Percentiles rank a stretch among this genome's conserved stretches.
Conservation (phyloP, 2,797 vertebrate species). For the Varecia variegata region DNA sequence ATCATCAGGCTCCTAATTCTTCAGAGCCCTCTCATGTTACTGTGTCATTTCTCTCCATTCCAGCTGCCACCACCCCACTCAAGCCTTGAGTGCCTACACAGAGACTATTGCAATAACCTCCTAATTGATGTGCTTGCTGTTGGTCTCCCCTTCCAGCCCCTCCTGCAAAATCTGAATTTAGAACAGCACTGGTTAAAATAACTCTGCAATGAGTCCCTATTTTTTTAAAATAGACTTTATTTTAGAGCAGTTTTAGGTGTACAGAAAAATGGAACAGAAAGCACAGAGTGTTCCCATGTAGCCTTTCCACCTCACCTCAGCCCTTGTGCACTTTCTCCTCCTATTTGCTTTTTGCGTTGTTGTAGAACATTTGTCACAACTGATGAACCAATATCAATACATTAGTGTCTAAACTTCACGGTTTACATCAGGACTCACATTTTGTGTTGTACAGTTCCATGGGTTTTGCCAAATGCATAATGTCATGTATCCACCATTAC, state of each 20-base stretch:
- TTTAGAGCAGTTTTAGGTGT: neutral
- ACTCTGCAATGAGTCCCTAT: neutral
- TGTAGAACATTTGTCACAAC: neutral
- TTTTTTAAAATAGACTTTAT: neutral
- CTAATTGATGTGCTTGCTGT: neutral
- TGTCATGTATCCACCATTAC: neutral
- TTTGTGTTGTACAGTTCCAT: neutral
- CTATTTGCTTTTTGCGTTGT: neutral
- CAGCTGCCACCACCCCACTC: too few relatives aligned
- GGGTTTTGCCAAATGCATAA: neutral
- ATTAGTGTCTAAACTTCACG: neutral
- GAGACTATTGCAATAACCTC: neutral
- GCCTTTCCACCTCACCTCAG: neutral
- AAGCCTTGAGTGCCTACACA: neutral
- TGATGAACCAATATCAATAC: neutral
- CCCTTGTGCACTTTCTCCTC: neutral
- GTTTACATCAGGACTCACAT: neutral
- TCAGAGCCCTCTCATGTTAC: neutral
- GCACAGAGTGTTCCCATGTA: neutral
- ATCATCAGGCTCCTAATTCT: neutral
- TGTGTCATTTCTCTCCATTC: neutral
- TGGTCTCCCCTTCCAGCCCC: neutral
- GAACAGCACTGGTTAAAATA: neutral
- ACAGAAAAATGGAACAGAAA: neutral
- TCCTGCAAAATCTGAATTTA: neutral